Conservation (phyloP, 2,888 invertebrate species). For the Mythimna albipuncta region DNA sequence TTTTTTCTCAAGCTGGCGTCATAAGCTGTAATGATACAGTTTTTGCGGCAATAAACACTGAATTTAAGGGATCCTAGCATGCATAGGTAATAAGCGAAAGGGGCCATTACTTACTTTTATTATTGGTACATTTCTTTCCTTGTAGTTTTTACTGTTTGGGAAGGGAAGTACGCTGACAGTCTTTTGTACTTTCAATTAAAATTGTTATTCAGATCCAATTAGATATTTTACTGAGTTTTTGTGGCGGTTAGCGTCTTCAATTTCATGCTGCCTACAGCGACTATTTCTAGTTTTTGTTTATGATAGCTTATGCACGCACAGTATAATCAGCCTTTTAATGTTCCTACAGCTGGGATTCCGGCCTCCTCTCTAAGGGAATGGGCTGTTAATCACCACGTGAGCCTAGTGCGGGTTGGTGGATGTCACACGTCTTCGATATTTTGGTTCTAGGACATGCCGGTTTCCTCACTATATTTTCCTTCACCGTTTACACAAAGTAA, state of each 20-base stretch:
- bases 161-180: background rate
- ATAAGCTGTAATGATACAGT: constrained; percentile 9
- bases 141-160: constrained; percentile 3
- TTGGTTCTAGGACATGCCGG: no score
- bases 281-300: background rate
- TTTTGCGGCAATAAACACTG: constrained; percentile 43
- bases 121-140: constrained; percentile 11
- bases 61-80: constrained; percentile 46
- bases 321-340: no score
- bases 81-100: constrained; percentile 39
- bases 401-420: no score
- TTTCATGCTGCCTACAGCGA: background rate
- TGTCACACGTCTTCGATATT: no score
- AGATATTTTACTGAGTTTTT: background rate
- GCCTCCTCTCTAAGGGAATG: no score
- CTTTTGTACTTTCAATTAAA: constrained; percentile 3
- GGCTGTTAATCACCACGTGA: no score
- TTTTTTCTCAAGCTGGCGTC: constrained; percentile 35
- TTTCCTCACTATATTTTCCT: no score
- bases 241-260: background rate
- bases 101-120: constrained; percentile 16
- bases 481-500: no score
- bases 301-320: background rate
- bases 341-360: no score
- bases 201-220: background rate